Evolutionary conservation across 1,140 invertebrate genomes (phyloP).

Genomic region (Leguminivora glycinivorella): DNA sequence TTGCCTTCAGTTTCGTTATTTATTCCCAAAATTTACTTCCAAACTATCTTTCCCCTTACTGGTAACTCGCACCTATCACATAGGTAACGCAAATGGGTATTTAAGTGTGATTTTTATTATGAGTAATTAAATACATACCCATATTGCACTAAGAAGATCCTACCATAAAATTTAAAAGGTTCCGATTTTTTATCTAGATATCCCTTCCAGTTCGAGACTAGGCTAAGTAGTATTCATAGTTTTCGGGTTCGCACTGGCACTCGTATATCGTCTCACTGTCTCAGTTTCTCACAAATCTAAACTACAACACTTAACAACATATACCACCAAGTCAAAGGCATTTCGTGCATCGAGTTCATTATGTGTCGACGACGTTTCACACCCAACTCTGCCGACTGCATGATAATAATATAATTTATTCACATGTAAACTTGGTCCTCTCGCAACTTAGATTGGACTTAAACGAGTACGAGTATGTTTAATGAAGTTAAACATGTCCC

Average conservation of each 20-base stretch:
- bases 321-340: slow-evolving; percentile 39
- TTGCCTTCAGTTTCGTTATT: slow-evolving; percentile 20
- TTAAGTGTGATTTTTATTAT: too few species aligned
- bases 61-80: too few species aligned
- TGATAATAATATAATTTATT: slow-evolving; percentile 78
- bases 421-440: slow-evolving; percentile 68
- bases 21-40: slow-evolving; percentile 20
- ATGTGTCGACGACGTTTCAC: slow-evolving; percentile 46
- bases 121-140: too few species aligned
- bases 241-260: not conserved
- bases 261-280: slow-evolving; percentile 6
- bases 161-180: too few species aligned
- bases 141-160: too few species aligned
- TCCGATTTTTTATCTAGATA: too few species aligned
- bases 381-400: slow-evolving; percentile 56
- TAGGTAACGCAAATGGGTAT: too few species aligned
- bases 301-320: slow-evolving; percentile 17
- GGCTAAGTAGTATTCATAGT: too few species aligned
- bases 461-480: slow-evolving; percentile 77
- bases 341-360: slow-evolving; percentile 45
- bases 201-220: too few species aligned
- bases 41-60: not conserved
- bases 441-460: slow-evolving; percentile 76
- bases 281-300: slow-evolving; percentile 15
- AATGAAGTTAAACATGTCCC: slow-evolving; percentile 76